Evolutionary conservation across 2,113 vertebrate species (phyloP), one percentile per base, ranked within the genome.

Genomic region (Cariama cristata): DNA sequence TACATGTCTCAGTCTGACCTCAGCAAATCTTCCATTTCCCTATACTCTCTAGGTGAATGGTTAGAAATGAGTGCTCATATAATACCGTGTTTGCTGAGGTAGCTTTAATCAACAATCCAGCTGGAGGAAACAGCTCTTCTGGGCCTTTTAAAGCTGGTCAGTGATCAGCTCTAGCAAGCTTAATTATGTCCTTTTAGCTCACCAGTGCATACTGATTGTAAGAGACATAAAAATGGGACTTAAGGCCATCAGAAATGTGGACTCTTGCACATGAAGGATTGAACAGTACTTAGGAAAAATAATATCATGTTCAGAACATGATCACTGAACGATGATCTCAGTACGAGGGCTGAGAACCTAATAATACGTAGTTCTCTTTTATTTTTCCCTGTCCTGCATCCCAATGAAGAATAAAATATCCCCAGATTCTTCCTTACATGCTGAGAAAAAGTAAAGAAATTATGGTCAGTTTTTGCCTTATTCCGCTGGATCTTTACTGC

Each of bases 221-320:
- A 71, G 33, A 88, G 30, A 62, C 20, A 35, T 66, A 86, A 93
- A 94, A 32, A 26, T 50, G 50, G 38, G 50, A 73, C 67, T 69
- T 92, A 62, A 53, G 47, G n/a, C 67, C 75, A 74, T 32, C 12
- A 88, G 63, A 90, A 95, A 74, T 74, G 38, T 83, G 63, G 73
- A 71, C 52, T 92, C 63, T 80, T 80, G 63, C 55, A 74, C n/a
- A 22, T 44, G 63, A 55, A 83, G 55, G 55, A 62, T 92, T 93
- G 45, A 88, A 49, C 30, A 50, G 30, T 93, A 92, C 58, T 90
- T 79, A 88, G 6, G n/a, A 93, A 95, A 96, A 90, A 80, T 76
- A 88, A 49, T 58, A 73, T 23, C 24, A 12, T 40, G 18, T 71
- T 93, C 67, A 63, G 67, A 47, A 50, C 1, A 3, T 33, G 67